Conservation (phyloP, 2,888 invertebrate species). For the Caenorhabditis japonica region DNA sequence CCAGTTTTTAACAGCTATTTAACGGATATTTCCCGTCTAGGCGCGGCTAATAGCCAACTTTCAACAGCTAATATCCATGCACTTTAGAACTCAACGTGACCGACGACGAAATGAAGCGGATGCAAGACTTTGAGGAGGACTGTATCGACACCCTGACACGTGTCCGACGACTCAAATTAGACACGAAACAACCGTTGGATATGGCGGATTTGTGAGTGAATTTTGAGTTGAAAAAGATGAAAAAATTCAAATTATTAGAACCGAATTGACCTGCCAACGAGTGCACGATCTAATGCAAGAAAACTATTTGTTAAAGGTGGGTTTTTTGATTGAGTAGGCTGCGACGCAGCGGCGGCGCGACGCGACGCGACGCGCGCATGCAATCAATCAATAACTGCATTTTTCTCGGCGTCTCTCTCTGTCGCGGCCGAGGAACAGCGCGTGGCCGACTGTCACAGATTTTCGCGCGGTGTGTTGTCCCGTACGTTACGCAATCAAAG, state of each 20-base stretch:
- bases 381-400: too few species aligned
- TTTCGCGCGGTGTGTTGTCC: too few species aligned
- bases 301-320: constrained; percentile 56
- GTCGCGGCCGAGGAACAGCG: too few species aligned
- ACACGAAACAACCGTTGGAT: constrained; percentile 37
- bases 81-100: constrained; percentile 92
- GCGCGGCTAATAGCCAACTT: too few species aligned
- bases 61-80: too few species aligned
- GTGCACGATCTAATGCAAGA: constrained; percentile 64
- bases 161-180: constrained; percentile 79
- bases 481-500: too few species aligned
- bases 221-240: not conserved
- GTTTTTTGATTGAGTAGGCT: not conserved
- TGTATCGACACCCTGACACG: constrained; percentile 93
- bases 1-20: too few species aligned
- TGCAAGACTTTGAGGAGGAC: constrained; percentile 98
- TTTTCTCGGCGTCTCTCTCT: not conserved
- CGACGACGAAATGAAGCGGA: constrained; percentile 90
- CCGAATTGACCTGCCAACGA: constrained; percentile 58
- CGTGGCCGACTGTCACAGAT: too few species aligned
- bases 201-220: constrained; percentile 28
- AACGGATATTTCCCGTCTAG: too few species aligned
- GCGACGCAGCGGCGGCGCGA: not conserved
- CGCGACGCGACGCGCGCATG: too few species aligned
- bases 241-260: constrained; percentile 40